These are phyloP conservation scores for Neogale vison DNA, from an alignment of 2,113 vertebrate genomes.

Conservation along the genomic window DNA sequence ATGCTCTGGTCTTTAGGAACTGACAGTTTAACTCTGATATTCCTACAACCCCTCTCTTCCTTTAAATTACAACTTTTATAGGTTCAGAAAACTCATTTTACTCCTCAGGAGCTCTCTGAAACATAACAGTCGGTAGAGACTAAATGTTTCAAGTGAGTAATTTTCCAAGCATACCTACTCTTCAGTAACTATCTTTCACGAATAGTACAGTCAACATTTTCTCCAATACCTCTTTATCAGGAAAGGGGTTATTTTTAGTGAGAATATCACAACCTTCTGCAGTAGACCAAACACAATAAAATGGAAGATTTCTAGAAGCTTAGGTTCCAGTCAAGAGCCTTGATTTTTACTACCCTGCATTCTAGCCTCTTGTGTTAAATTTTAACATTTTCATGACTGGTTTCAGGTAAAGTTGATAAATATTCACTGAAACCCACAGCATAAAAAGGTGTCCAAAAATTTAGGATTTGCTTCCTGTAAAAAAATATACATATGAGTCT, in stretches of 20 bases:
- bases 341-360: neutral
- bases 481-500: neutral
- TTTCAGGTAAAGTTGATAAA: constrained; percentile 30
- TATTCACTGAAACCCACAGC: neutral
- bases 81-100: neutral
- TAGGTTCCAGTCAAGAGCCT: neutral
- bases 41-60: neutral
- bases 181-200: neutral
- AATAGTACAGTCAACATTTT: neutral
- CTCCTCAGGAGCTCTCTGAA: neutral
- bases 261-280: neutral
- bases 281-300: neutral
- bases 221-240: neutral
- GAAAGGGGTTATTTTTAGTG: neutral
- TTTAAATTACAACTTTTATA: neutral
- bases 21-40: neutral
- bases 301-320: neutral
- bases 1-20: neutral
- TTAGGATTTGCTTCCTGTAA: neutral
- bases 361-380: neutral
- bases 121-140: neutral
- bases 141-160: neutral
- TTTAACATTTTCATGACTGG: neutral
- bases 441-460: neutral
- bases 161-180: neutral